Base-by-base conservation (phyloP, 2,888 invertebrate species). In the Rhagonycha lutea region DNA sequence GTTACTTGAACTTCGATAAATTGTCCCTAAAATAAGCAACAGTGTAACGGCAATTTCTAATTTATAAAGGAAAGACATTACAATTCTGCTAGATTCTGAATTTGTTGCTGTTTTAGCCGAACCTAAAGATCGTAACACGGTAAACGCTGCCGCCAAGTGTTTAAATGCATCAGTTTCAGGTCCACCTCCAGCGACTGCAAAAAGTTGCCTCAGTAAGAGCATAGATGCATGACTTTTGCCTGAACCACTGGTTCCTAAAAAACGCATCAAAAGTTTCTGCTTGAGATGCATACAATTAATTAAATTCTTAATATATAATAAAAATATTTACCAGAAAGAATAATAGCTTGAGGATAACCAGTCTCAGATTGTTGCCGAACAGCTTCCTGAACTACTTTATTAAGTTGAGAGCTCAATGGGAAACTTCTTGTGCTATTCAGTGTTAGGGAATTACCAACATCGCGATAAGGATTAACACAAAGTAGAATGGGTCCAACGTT, bases 1-100 rank as follows among this genome's bases (percentile, higher is more conserved):
- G 97, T 96, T 81, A 98, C 96, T 89, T 97, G 97, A 80, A 97
- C 97, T 89, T 98, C 98, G 84, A 98, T 96, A 88, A 97, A 98
- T 89, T 97, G 96, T 14, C 98, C 97, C 96, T 96, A 87, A 75
- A 88, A 87, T 60, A 73, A 69, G 7, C 23, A 18, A 23, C 62
- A 32, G 62, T 7, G 14, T 7, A 10, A 61, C 14, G 0, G 14
- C 14, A 14, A 18, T 65, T 65, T 65, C 24, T 65, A n/a, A 65
- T 7, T 65, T 28, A 24, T 24, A 62, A 26, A 28, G 26, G 11
- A 29, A 7, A n/a, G 7, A 32, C 89, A 90, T 88, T 88, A 96
- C 98, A 88, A 98, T 96, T 88, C 98, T 92, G 88, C 96, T 97
- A 84, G 97, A 96, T 90, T 98, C 95, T 23, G 95, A 94, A 89